These are phyloP conservation scores for Lacerta viridis DNA, from an alignment of 2,797 vertebrate species.

Conservation along the genomic window DNA sequence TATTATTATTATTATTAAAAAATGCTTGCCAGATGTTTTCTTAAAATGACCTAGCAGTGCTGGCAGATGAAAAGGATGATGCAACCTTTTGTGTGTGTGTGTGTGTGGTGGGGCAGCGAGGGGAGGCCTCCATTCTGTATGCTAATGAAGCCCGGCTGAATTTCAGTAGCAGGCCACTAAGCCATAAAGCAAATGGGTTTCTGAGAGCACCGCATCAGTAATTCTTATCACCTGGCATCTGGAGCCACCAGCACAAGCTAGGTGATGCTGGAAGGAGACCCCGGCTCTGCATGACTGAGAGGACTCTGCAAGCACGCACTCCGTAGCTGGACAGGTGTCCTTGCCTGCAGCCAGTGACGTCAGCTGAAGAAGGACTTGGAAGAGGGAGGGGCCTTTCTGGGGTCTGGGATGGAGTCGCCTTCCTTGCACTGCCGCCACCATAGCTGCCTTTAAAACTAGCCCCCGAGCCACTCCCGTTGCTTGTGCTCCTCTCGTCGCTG, in stretches of 20 bases:
- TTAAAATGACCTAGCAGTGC: conserved; percentile 44
- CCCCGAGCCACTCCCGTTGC: accelerated
- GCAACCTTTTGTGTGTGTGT: not conserved
- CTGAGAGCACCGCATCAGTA: conserved; percentile 50
- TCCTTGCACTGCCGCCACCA: not conserved
- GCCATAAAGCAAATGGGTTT: conserved; percentile 63
- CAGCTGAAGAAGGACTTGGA: not conserved
- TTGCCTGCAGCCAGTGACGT: conserved; percentile 45
- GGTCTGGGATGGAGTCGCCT: too few species aligned
- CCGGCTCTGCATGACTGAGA: conserved; percentile 45
- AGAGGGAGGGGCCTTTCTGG: too few species aligned
- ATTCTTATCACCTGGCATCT: conserved; percentile 68
- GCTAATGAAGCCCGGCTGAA: conserved; percentile 62
- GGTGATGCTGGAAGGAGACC: conserved; percentile 48
- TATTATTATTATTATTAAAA: conserved; percentile 6
- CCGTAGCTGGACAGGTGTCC: conserved; percentile 49
- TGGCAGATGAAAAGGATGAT: conserved; percentile 47
- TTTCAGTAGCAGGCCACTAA: conserved; percentile 55
- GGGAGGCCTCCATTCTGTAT: conserved; percentile 34
- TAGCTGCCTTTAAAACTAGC: not conserved
- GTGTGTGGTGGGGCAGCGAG: too few species aligned
- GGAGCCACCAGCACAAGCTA: conserved; percentile 45
- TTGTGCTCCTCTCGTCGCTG: not conserved
- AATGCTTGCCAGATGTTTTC: conserved; percentile 60
- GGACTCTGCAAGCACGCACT: not conserved